Evolutionary conservation across 2,888 invertebrate genomes (phyloP), one percentile per base, ranked within the genome.

Genomic region (Peribatodes rhomboidaria): DNA sequence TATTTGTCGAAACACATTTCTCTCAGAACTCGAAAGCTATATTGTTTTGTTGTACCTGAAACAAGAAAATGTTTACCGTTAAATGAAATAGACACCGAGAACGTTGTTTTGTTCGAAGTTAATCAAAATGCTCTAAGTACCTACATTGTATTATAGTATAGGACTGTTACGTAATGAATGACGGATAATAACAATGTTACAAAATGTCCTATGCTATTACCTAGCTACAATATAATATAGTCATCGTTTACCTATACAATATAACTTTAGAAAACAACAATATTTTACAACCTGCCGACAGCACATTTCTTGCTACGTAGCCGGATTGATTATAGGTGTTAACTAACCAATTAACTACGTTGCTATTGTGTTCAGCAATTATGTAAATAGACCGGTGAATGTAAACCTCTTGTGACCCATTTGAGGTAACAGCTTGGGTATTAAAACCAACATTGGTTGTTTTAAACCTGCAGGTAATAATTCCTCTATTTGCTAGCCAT

Each of bases 1-100:
- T 86, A 85, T 85, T 90, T 89, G 77, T 89, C 87, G 82, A 85
- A 89, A 88, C 86, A 88, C 93, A 93, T 93, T 85, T 89, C 91
- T 87, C 75, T 75, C 76, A 71, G 73, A 72, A 80, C 74, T 71
- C 60, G 46, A 63, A 22, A 53, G 68, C 58, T 70, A 66, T 41
- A 67, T 70, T 68, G 44, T 70, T 72, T 72, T 58, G 60, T 69
- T 61, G 77, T 86, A 84, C 84, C 90, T 90, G 89, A 53, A 90
- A 85, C 67, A 81, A 77, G 72, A 68, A 66, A 60, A 60, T 41
- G 35, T 60, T 63, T 63, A 54, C 18, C 9, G 33, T 63, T 52
- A 46, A 54, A 59, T 46, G 31, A 20, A 50, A 53, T 52, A 10
- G 13, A 7, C 16, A 13, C 20, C 1, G 13, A 22, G n/a, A n/a